A percentile compares a stretch with the other conserved stretches of the same genome.
phyloP scores from a whole-genome alignment of 1,140 invertebrate genomes.

The Olivierus martensii region DNA sequence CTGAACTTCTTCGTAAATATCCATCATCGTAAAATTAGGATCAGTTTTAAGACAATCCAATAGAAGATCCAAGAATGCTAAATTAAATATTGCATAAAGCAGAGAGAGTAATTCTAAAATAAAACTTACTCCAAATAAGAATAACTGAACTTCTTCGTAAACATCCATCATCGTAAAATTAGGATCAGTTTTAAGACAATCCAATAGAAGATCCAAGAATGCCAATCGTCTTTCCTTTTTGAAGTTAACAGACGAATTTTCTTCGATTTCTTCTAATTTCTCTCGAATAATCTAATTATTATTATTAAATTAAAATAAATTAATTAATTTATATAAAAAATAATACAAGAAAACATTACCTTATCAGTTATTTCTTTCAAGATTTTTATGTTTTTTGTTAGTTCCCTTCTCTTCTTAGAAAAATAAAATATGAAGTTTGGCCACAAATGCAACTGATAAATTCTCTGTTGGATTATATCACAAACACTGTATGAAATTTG shows the following conservation, averaged over 20 bases:
- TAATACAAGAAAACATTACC: background rate
- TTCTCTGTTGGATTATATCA: no score
- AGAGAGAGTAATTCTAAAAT: no score
- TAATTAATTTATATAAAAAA: background rate
- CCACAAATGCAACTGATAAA: no score
- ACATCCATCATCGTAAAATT: slow-evolving; percentile 73
- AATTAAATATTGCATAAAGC: no score
- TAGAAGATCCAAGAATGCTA: slow-evolving; percentile 68
- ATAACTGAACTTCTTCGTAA: slow-evolving; percentile 65
- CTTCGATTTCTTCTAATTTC: background rate
- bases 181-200: slow-evolving; percentile 32
- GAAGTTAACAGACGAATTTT: background rate
- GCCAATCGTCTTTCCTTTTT: background rate
- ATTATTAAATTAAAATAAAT: no score
- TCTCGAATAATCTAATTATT: background rate
- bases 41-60: slow-evolving; percentile 39
- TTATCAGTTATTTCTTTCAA: background rate
- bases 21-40: slow-evolving; percentile 59
- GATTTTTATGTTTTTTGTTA: background rate
- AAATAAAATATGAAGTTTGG: slow-evolving; percentile 28
- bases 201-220: slow-evolving; percentile 80
- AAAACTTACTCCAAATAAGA: slow-evolving; percentile 52
- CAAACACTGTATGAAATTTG: no score
- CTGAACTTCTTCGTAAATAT: slow-evolving; percentile 72
- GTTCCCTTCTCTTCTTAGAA: background rate